Conservation (phyloP, 1,140 invertebrate species). For the Amyelois transitella region DNA sequence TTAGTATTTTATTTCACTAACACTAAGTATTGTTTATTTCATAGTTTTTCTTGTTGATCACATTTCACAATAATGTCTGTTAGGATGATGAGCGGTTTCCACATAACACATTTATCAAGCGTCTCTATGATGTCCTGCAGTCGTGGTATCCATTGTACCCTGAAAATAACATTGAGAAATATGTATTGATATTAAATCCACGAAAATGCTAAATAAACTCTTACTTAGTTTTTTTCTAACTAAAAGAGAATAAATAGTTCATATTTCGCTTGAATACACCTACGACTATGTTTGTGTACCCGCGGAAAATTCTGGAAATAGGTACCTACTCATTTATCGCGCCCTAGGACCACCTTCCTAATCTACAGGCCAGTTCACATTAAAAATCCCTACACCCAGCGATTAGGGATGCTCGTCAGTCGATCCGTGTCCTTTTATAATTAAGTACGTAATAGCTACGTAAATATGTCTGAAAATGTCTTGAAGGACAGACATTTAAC, state of each 20-base stretch:
- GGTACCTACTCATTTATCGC: no score
- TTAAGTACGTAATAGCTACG: no score
- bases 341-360: no score
- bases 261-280: no score
- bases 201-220: neutral
- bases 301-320: no score
- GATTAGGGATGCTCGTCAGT: no score
- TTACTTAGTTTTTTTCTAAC: neutral
- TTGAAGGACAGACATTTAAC: no score
- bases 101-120: neutral
- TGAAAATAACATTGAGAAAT: slow-evolving; percentile 16
- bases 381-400: no score
- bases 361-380: no score
- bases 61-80: neutral
- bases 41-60: neutral
- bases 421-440: no score
- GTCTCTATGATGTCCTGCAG: slow-evolving; percentile 14
- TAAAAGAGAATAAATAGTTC: neutral
- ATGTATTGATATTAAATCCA: neutral
- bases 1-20: neutral
- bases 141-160: slow-evolving; percentile 17
- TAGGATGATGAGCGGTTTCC: neutral
- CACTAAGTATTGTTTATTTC: neutral
- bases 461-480: no score
- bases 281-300: no score